Evolutionary conservation across 2,113 vertebrate genomes (phyloP).

Genomic region (Seriola quinqueradiata): DNA sequence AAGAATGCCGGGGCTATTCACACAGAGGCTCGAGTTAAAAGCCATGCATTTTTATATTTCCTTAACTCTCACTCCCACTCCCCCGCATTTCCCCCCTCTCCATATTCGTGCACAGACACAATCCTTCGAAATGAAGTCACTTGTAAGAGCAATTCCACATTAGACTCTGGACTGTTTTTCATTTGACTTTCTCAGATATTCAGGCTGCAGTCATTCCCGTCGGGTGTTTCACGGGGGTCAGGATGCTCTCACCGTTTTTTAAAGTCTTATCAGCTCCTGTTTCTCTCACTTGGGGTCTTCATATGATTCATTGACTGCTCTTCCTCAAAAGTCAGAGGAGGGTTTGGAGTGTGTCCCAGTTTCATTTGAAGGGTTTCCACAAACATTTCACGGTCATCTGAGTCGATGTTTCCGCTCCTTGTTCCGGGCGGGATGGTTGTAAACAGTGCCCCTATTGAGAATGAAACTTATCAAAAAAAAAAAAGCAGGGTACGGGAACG

Average conservation of each 20-base stretch:
- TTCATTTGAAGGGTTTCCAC: constrained; percentile 57
- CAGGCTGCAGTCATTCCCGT: constrained; percentile 15
- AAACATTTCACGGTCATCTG: constrained; percentile 65
- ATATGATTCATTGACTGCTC: constrained; percentile 52
- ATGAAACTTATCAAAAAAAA: constrained; percentile 68
- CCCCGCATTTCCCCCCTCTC: constrained; percentile 36
- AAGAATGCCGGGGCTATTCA: constrained; percentile 82
- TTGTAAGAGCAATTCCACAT: constrained; percentile 62
- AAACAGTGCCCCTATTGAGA: constrained; percentile 75
- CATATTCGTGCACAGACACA: constrained; percentile 61
- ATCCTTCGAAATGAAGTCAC: constrained; percentile 67
- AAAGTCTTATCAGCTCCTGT: constrained; percentile 43
- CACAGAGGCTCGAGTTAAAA: constrained; percentile 69
- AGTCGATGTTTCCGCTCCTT: constrained; percentile 50
- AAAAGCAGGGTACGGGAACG: constrained; percentile 43
- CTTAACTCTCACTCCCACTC: constrained; percentile 45
- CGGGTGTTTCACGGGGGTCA: constrained; percentile 64
- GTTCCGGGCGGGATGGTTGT: constrained; percentile 62
- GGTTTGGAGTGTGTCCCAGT: constrained; percentile 34
- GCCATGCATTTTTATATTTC: constrained; percentile 64
- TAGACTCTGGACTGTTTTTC: constrained; percentile 41
- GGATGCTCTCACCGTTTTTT: constrained; percentile 35
- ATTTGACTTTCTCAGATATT: constrained; percentile 37
- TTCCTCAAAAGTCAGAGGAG: constrained; percentile 23
- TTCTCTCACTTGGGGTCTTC: constrained; percentile 27